Evolutionary conservation across 2,113 vertebrate genomes (phyloP).

Genomic region (Python bivittatus): DNA sequence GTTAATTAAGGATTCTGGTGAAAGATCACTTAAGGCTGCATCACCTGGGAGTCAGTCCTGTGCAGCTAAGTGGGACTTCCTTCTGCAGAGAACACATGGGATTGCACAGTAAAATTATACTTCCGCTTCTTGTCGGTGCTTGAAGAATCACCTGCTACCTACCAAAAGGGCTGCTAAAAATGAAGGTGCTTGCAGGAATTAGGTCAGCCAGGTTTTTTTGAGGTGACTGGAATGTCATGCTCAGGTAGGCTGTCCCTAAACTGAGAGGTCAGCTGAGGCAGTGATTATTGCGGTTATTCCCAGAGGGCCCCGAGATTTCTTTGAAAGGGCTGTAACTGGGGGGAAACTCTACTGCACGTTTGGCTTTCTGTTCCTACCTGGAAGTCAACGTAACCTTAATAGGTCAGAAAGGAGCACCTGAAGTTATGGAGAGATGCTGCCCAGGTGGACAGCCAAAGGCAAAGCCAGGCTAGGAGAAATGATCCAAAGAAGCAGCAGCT

Average conservation of each 20-base stretch:
- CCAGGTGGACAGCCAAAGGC: neutral
- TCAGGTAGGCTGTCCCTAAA: neutral
- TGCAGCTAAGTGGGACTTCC: neutral
- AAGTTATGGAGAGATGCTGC: neutral
- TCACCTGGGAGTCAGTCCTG: neutral
- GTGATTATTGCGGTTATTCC: neutral
- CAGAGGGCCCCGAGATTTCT: neutral
- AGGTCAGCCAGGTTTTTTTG: neutral
- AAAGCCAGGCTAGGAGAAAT: neutral
- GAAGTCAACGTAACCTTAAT: neutral
- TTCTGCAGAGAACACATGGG: neutral
- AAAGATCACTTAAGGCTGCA: neutral
- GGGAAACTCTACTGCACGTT: neutral
- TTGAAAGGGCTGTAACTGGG: neutral
- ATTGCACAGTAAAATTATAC: neutral
- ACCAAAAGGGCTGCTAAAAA: neutral
- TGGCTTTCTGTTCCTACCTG: neutral
- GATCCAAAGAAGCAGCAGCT: neutral
- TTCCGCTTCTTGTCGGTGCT: neutral
- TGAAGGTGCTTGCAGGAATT: neutral
- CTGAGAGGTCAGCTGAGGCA: neutral
- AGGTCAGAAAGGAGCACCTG: conserved; percentile 4
- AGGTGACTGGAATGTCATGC: neutral
- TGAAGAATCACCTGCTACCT: too few species aligned
- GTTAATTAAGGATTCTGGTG: neutral